A percentile compares a stretch with the other conserved stretches of the same genome.
These are phyloP conservation scores for Watsonalla cultraria DNA, from an alignment of 2,888 invertebrate species.

Conservation along the genomic window DNA sequence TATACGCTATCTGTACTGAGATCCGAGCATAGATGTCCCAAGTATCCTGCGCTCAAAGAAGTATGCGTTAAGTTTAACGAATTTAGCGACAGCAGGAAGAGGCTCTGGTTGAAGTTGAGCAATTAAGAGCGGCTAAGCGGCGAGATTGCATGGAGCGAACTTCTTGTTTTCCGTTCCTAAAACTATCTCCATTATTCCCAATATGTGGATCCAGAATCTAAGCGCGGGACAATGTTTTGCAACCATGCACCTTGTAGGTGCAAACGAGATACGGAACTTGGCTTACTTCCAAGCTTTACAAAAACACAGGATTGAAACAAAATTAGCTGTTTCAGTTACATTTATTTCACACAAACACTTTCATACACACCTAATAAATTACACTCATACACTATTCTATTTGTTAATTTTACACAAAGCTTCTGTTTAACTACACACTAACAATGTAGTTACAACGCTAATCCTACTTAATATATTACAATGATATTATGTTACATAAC, in stretches of 20 bases:
- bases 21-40: background rate
- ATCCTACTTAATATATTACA: conserved; percentile 30
- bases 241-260: conserved; percentile 24
- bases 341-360: conserved; percentile 65
- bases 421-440: conserved; percentile 70
- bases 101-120: conserved; percentile 65
- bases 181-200: conserved; percentile 72
- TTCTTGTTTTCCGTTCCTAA: conserved; percentile 65
- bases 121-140: conserved; percentile 70
- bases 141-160: conserved; percentile 65
- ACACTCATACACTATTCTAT: conserved; percentile 53
- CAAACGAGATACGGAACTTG: conserved; percentile 53
- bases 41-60: conserved; percentile 40
- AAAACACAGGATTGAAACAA: conserved; percentile 25
- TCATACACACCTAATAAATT: conserved; percentile 60
- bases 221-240: conserved; percentile 44
- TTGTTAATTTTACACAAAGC: conserved; percentile 78
- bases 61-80: conserved; percentile 60
- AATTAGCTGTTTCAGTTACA: conserved; percentile 16
- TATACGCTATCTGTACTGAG: background rate
- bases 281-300: conserved; percentile 46
- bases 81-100: conserved; percentile 54
- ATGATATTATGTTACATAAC: conserved; percentile 14
- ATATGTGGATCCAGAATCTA: conserved; percentile 47
- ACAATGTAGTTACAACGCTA: conserved; percentile 7